phyloP scores from a whole-genome alignment of 2,113 vertebrate species.

The Tretioscincus oriximinensis region DNA sequence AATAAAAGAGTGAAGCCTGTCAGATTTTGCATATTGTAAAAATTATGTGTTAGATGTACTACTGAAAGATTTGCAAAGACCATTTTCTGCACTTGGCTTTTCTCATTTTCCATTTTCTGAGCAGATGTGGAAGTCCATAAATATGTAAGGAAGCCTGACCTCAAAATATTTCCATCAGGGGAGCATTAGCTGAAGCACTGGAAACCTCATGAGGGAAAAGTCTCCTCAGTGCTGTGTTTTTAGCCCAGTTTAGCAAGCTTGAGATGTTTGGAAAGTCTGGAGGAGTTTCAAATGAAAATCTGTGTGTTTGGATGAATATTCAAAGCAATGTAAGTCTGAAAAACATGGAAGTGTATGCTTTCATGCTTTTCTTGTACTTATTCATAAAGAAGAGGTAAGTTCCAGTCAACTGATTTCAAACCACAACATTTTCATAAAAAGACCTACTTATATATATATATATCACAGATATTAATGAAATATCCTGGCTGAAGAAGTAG shows the following conservation, averaged over 20 bases:
- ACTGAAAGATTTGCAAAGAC: slow-evolving; percentile 40
- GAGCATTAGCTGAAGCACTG: slow-evolving; percentile 63
- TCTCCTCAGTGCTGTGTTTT: slow-evolving; percentile 48
- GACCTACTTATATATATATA: slow-evolving; percentile 4
- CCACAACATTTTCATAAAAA: neutral
- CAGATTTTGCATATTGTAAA: slow-evolving; percentile 46
- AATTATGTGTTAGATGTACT: slow-evolving; percentile 35
- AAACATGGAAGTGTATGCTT: slow-evolving; percentile 30
- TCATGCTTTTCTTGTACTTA: slow-evolving; percentile 18
- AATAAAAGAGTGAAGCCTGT: neutral
- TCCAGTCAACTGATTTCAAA: slow-evolving; percentile 28
- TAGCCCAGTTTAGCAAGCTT: slow-evolving; percentile 55
- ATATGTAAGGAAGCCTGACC: slow-evolving; percentile 64
- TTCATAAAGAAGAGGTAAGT: slow-evolving; percentile 26
- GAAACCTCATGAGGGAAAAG: slow-evolving; percentile 62
- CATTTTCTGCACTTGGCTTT: slow-evolving; percentile 49
- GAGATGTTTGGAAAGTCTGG: slow-evolving; percentile 59
- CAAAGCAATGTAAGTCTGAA: slow-evolving; percentile 38
- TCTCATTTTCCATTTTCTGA: slow-evolving; percentile 57
- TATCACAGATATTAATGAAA: slow-evolving; percentile 31
- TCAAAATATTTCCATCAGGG: slow-evolving; percentile 66
- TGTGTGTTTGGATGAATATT: slow-evolving; percentile 57
- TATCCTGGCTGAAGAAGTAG: neutral
- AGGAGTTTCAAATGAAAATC: slow-evolving; percentile 57
- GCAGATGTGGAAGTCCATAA: slow-evolving; percentile 65